Percentiles rank a stretch among this genome's conserved stretches.
These are phyloP conservation scores for Cavia aperea DNA, from an alignment of 2,113 vertebrate genomes.

Conservation along the genomic window DNA sequence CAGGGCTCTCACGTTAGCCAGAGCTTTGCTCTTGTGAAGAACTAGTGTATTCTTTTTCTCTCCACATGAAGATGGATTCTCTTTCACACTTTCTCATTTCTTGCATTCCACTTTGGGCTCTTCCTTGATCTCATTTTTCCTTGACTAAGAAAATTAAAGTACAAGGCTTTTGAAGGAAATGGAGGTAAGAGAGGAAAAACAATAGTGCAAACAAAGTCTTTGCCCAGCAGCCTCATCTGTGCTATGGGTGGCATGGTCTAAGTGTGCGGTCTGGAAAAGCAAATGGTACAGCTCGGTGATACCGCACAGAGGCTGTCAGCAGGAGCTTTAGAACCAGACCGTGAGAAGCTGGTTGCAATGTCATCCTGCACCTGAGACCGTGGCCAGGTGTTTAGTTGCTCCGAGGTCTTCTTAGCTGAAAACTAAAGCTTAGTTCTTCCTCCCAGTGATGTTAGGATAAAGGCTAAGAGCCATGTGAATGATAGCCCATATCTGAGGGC, in stretches of 20 bases:
- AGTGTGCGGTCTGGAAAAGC: background rate
- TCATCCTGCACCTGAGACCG: background rate
- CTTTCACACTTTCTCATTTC: background rate
- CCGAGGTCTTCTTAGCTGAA: background rate
- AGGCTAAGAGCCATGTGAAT: background rate
- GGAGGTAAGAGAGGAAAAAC: background rate
- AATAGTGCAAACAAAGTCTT: background rate
- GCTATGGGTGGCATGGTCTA: background rate
- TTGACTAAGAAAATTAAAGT: background rate
- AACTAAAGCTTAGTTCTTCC: background rate
- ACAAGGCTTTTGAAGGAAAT: background rate
- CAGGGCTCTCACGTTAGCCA: background rate
- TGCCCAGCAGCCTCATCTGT: background rate
- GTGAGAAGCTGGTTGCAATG: background rate
- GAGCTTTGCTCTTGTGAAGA: background rate
- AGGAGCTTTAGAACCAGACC: background rate
- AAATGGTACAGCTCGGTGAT: background rate
- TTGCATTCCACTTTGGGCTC: background rate
- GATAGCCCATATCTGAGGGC: fast-evolving
- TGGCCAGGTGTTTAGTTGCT: background rate
- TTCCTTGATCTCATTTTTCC: background rate
- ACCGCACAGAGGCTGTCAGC: fast-evolving
- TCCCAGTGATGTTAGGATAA: background rate
- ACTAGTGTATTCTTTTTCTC: background rate
- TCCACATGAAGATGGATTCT: background rate